These are phyloP conservation scores for Rhombomys opimus DNA, from an alignment of 2,113 vertebrate genomes.

Conservation along the genomic window DNA sequence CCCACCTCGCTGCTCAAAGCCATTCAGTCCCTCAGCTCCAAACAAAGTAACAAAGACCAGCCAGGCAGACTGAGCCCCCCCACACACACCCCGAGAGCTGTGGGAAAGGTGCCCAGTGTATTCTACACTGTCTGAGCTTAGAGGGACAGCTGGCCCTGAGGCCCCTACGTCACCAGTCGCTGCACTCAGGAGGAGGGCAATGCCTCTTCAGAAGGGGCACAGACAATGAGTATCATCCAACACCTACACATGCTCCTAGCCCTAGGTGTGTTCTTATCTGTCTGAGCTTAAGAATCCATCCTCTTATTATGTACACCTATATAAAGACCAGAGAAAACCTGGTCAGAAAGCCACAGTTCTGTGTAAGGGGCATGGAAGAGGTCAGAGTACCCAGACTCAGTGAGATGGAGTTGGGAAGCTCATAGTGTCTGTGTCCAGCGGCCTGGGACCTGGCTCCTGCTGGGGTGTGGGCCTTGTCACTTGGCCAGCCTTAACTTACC, in stretches of 20 bases:
- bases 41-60: neutral
- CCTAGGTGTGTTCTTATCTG: neutral
- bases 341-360: neutral
- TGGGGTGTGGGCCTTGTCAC: neutral
- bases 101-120: no score
- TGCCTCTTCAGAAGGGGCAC: neutral
- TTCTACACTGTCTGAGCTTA: neutral
- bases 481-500: neutral
- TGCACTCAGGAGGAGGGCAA: no score
- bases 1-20: neutral
- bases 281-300: neutral
- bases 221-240: neutral
- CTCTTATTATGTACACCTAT: neutral
- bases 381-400: fast-evolving
- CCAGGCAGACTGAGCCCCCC: neutral
- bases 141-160: neutral
- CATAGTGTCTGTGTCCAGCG: neutral
- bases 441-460: neutral
- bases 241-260: neutral
- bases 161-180: neutral
- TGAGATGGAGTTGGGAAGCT: neutral
- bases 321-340: neutral
- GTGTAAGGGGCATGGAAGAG: neutral
- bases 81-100: neutral
- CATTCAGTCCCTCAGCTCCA: neutral